Base-by-base conservation (phyloP, 1,140 invertebrate species). In the Plodia interpunctella region DNA sequence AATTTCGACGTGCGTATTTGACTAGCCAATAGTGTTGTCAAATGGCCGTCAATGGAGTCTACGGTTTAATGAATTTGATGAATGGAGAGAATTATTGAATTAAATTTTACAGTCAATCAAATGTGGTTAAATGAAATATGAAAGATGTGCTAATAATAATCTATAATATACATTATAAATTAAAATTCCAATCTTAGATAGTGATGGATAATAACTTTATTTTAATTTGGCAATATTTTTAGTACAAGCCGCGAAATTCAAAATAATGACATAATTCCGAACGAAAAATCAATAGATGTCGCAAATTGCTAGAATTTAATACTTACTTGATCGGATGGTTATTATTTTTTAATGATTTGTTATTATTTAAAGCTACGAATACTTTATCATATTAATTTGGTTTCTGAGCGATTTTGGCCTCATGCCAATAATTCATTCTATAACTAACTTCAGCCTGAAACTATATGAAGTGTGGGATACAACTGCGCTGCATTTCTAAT, bases 201-300 rank as follows among this genome's bases (percentile, higher is more conserved):
- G n/a, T n/a, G n/a, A n/a, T n/a, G n/a, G n/a, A n/a, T 6, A 25
- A 25, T 25, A 3, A 25, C 6, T 3, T 25, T 25, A 25, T 25
- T 25, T 25, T 25, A 25, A 25, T 25, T 25, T 25, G 21, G 21
- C 21, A 25, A 25, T 25, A 25, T 25, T 25, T 25, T 25, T 2
- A 2, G 38, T 10, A 17, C 49, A 55, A 54, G 49, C 70, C 79
- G 79, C 73, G 72, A 79, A 80, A 74, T 82, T 85, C 55, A 74
- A 79, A 83, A 68, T 28, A 49, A 38, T 52, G 60, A 25, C 54
- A 19, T 78, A 72, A 76, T 66, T 67, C 15, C 38, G 13, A 44
- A 5, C 2, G 53, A 75, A 83, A 79, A 83, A 83, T 83, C 78
- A 80, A 81, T 81, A 80, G 25, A 5, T 44, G 15, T 44, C 38